A percentile compares a stretch with the other conserved stretches of the same genome.
Conservation (phyloP, 2,113 vertebrate genomes). For the Trogon melanurus region DNA sequence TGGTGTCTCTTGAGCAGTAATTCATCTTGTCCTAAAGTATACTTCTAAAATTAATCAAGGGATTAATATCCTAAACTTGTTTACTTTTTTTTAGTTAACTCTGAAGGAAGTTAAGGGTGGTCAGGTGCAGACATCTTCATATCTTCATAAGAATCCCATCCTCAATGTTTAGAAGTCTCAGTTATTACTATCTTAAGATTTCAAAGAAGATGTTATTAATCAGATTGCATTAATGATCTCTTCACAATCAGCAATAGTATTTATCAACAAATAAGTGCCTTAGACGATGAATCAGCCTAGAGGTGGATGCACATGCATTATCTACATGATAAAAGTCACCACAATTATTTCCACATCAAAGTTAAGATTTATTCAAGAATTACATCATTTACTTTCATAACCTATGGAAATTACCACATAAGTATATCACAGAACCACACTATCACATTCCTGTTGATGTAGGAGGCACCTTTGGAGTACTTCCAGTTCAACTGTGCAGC, state of each 20-base stretch:
- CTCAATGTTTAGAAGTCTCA: neutral
- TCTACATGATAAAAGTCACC: neutral
- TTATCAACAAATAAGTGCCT: neutral
- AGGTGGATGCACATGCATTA: neutral
- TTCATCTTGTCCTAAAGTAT: neutral
- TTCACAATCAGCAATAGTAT: neutral
- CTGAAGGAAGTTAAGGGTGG: neutral
- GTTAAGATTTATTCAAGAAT: neutral
- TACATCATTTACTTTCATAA: neutral
- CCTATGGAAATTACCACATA: neutral
- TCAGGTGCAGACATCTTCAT: neutral
- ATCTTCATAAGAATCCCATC: neutral
- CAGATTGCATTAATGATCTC: neutral
- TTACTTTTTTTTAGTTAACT: neutral
- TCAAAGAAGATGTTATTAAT: neutral
- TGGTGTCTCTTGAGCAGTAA: neutral
- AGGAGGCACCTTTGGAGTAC: too few species aligned
- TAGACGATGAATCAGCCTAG: neutral
- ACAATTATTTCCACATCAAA: neutral
- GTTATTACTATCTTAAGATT: neutral
- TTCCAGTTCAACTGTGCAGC: too few species aligned
- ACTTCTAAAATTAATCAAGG: neutral
- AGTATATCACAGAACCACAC: too few species aligned
- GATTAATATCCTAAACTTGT: neutral
- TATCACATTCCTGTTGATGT: too few species aligned